phyloP scores from a whole-genome alignment of 2,797 vertebrate genomes.

The Megaceryle alcyon region DNA sequence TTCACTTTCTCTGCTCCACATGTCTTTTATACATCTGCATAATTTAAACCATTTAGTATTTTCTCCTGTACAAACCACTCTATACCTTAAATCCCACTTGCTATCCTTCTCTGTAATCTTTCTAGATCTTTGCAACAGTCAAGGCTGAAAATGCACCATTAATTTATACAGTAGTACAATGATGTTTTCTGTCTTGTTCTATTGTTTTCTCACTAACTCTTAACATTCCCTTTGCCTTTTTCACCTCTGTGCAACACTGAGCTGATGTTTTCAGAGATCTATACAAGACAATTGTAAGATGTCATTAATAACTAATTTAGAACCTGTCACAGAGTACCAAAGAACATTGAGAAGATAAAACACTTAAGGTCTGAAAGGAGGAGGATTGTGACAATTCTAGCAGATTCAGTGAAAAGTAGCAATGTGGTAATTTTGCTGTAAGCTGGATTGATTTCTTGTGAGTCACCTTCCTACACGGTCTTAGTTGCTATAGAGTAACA shows the following conservation, averaged over 20 bases:
- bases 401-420: not conserved
- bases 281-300: not conserved
- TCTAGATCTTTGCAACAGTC: not conserved
- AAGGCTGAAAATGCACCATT: not conserved
- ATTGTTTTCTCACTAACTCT: not conserved
- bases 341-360: not conserved
- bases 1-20: not conserved
- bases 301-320: not conserved
- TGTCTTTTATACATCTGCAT: not conserved
- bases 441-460: not conserved
- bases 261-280: not conserved
- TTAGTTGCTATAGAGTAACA: not conserved
- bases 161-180: not conserved
- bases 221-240: not conserved
- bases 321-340: not conserved
- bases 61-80: not conserved
- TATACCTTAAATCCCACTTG: not conserved
- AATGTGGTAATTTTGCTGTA: not conserved
- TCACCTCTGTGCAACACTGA: not conserved
- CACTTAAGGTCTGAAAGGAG: not conserved
- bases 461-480: not conserved
- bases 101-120: not conserved
- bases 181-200: not conserved
- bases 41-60: slow-evolving; percentile 13
- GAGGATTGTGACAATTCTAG: not conserved